Evolutionary conservation across 1,140 invertebrate genomes (phyloP), one percentile per base, ranked within the genome.

Genomic region (Bemisia tabaci): DNA sequence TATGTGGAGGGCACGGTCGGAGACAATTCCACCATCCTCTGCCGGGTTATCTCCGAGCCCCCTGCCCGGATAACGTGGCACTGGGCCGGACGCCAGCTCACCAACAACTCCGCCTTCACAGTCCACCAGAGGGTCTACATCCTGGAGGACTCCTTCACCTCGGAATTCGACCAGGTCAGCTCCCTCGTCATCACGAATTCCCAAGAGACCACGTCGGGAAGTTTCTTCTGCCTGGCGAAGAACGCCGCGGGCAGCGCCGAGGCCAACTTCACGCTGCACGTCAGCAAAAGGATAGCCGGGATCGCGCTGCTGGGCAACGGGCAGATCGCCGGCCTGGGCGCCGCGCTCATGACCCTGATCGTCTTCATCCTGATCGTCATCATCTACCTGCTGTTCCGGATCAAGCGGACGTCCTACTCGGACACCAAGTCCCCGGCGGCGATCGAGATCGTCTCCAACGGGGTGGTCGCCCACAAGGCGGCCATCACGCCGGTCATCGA

Each of bases 171-270:
- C 22, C 85, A 86, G 72, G 80, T 79, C 22, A 93, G 90, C 63
- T 84, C 83, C 2, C 80, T 98, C 60, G 82, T 94, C 26, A 82
- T 97, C 63, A 91, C 89, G 26, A 91, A 93, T 74, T 89, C 91
- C 17, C 89, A 90, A 74, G 89, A 93, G 74, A 84, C 88, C 5
- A 93, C 97, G 75, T 88, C 89, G 26, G 90, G 87, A 26, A 90
- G 92, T 71, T 96, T 96, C 79, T 88, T 88, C 72, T 97, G 94
- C 76, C 85, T 92, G 0, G 92, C 92, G 21, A 89, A 93, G 73
- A 97, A 97, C 77, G 84, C 87, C 65, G 93, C 91, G 12, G 95
- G 95, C 1, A 90, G 86, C 73, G 89, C 91, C n/a, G 89, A 93
- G 78, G 88, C 90, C 0, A 95, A 95, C 75, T 94, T 93, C 72